Conservation (phyloP, 2,797 vertebrate species). For the Coranthus polyacanthus region DNA sequence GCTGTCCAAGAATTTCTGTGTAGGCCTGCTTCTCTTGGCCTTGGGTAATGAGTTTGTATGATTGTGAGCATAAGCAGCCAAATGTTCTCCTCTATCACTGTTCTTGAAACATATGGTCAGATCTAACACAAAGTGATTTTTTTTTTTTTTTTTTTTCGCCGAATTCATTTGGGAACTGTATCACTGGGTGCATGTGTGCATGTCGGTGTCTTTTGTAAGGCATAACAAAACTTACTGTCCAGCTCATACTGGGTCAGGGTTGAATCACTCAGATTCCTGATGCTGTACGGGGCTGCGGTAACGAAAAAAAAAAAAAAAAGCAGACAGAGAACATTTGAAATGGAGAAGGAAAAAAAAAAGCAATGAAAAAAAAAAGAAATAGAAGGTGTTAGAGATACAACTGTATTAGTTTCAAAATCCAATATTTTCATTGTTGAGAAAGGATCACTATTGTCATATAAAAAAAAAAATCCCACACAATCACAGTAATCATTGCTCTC, state of each 20-base stretch:
- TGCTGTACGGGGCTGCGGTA: slow-evolving; percentile 85
- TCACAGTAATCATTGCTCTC: slow-evolving; percentile 52
- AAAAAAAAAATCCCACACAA: slow-evolving; percentile 31
- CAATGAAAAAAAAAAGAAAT: background rate
- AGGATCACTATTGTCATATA: slow-evolving; percentile 19
- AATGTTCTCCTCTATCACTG: slow-evolving; percentile 27
- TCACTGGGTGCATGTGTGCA: background rate
- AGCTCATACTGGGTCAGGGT: slow-evolving; percentile 92
- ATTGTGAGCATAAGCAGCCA: slow-evolving; percentile 29
- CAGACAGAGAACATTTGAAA: slow-evolving; percentile 11
- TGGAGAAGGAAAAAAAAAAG: slow-evolving; percentile 1
- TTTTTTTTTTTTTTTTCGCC: slow-evolving; percentile 32
- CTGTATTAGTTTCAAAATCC: slow-evolving; percentile 18
- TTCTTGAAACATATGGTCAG: slow-evolving; percentile 21
- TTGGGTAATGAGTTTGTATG: slow-evolving; percentile 34
- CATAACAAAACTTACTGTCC: slow-evolving; percentile 79
- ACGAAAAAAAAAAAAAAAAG: slow-evolving; percentile 20
- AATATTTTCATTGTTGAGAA: slow-evolving; percentile 21
- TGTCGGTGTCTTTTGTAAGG: slow-evolving; percentile 11
- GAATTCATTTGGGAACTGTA: slow-evolving; percentile 35
- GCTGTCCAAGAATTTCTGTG: slow-evolving; percentile 26
- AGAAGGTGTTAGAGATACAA: slow-evolving; percentile 12
- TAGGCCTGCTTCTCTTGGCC: slow-evolving; percentile 18
- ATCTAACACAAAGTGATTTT: slow-evolving; percentile 28
- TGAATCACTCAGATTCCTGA: slow-evolving; percentile 91